Evolutionary conservation across 1,140 invertebrate species (phyloP).

Genomic region (Drosophila varians): DNA sequence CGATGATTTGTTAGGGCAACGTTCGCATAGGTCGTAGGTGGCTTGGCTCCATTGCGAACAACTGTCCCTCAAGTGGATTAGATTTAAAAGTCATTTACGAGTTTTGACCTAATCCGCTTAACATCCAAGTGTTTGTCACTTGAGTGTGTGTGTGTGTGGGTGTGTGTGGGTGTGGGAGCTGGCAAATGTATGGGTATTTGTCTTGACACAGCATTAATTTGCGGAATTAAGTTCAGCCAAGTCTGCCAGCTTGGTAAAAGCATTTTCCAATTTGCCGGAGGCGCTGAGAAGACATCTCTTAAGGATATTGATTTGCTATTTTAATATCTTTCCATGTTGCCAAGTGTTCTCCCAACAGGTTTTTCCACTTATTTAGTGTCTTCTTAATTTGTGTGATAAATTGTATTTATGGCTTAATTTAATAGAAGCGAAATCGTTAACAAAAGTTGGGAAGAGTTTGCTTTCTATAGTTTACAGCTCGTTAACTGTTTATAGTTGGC

Average conservation of each 20-base stretch:
- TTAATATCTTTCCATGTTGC: not conserved
- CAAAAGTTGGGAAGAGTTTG: conserved; percentile 22
- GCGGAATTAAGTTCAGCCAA: conserved; percentile 40
- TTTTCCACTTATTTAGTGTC: not conserved
- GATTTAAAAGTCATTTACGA: conserved; percentile 73
- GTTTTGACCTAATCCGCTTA: conserved; percentile 71
- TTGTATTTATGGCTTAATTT: conserved; percentile 26
- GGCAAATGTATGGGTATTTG: conserved; percentile 10
- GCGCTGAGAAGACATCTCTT: not conserved
- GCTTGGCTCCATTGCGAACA: not conserved
- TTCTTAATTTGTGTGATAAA: not conserved
- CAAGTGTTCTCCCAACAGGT: not conserved
- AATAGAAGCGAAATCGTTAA: conserved; percentile 22
- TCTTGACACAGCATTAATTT: conserved; percentile 64
- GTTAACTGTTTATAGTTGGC: conserved; percentile 72
- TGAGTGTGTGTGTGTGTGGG: too few species aligned
- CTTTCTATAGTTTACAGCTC: conserved; percentile 74
- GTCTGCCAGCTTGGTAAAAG: conserved; percentile 8
- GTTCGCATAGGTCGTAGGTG: not conserved
- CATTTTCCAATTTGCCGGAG: not conserved
- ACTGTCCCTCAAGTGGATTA: conserved; percentile 52
- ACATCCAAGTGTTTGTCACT: conserved; percentile 33
- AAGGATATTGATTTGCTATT: not conserved
- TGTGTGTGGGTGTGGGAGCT: too few species aligned
- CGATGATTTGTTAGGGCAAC: conserved; percentile 56